Evolutionary conservation across 2,113 vertebrate species (phyloP).

Genomic region (Anas platyrhynchos): DNA sequence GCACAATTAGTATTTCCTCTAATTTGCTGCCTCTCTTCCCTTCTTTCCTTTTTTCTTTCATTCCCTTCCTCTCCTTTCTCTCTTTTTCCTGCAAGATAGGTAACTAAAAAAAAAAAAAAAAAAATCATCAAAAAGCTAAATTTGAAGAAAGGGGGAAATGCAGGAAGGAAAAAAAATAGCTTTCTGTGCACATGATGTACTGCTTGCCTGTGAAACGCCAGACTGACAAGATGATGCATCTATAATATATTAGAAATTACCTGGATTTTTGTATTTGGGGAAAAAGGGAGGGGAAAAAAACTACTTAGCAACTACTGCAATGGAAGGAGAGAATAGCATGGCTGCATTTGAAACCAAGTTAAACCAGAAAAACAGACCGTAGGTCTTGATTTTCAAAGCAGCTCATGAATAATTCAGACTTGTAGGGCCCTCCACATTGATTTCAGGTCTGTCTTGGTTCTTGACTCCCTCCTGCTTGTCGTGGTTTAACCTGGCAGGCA

Average conservation of each 20-base stretch:
- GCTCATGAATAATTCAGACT: slow-evolving; percentile 41
- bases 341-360: background rate
- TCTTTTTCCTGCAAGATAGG: slow-evolving; percentile 11
- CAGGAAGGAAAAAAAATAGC: slow-evolving; percentile 35
- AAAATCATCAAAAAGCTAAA: slow-evolving; percentile 64
- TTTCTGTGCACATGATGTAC: slow-evolving; percentile 4
- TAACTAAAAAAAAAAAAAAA: slow-evolving; percentile 75
- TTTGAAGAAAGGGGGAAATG: slow-evolving; percentile 37
- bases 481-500: background rate
- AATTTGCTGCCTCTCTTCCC: background rate
- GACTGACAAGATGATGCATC: slow-evolving; percentile 32
- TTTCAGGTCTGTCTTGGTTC: background rate
- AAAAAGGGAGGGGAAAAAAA: background rate
- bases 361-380: background rate
- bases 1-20: background rate
- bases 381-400: slow-evolving; percentile 33
- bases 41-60: background rate
- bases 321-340: background rate
- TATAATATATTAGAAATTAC: slow-evolving; percentile 73
- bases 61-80: background rate
- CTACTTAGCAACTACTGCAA: background rate
- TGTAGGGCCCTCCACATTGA: slow-evolving; percentile 1
- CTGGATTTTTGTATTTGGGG: slow-evolving; percentile 53
- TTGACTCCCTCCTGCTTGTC: background rate
- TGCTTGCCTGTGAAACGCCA: slow-evolving; percentile 29